These are phyloP conservation scores for Volucella zonaria DNA, from an alignment of 2,888 invertebrate species.

Conservation along the genomic window DNA sequence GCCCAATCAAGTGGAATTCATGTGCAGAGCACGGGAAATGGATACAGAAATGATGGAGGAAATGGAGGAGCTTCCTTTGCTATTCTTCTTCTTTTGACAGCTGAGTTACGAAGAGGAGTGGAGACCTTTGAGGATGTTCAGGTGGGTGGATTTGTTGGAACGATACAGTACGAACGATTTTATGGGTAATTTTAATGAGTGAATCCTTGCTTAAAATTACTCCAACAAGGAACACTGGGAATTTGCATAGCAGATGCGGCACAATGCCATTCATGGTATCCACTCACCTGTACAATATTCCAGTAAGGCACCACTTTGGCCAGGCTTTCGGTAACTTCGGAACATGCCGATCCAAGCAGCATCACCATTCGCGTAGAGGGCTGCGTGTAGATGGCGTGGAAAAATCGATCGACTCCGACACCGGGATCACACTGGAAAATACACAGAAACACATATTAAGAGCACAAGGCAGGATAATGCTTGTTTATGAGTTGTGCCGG, in stretches of 20 bases:
- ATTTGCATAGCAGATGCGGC: conserved; percentile 11
- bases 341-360: conserved; percentile 94
- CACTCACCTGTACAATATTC: conserved; percentile 93
- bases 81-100: conserved; percentile 5
- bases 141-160: background rate
- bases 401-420: conserved; percentile 94
- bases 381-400: conserved; percentile 93
- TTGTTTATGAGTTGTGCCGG: conserved; percentile 32
- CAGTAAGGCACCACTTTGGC: conserved; percentile 96
- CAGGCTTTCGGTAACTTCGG: conserved; percentile 94
- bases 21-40: conserved; percentile 16
- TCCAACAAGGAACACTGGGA: conserved; percentile 4
- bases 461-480: conserved; percentile 17
- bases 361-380: conserved; percentile 89
- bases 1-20: conserved; percentile 51
- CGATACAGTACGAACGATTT: conserved; percentile 40
- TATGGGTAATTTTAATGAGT: conserved; percentile 48
- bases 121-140: conserved; percentile 8
- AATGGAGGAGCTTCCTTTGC: conserved; percentile 1
- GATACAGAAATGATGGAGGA: conserved; percentile 35
- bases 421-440: conserved; percentile 93
- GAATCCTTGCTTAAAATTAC: conserved; percentile 14
- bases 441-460: background rate
- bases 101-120: background rate
- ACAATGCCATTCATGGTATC: conserved; percentile 1